Evolutionary conservation across 2,797 vertebrate species (phyloP).

Genomic region (Cottoperca gobio): DNA sequence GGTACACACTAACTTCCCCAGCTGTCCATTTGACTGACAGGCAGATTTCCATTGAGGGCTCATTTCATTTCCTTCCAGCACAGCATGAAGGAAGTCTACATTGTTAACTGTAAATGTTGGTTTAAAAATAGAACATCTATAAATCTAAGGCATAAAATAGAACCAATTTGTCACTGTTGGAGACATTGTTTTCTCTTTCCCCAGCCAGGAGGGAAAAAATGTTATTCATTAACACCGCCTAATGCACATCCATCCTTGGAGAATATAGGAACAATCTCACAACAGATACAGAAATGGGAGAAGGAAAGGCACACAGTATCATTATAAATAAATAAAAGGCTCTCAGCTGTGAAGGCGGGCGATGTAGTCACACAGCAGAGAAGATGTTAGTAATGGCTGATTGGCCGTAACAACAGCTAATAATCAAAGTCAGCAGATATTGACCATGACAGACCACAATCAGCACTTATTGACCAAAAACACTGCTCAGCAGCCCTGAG

Average conservation of each 20-base stretch:
- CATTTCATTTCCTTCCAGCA: constrained; percentile 59
- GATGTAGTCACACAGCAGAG: constrained; percentile 57
- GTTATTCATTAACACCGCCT: constrained; percentile 75
- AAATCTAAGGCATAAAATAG: constrained; percentile 71
- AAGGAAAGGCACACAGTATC: constrained; percentile 52
- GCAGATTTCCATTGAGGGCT: constrained; percentile 56
- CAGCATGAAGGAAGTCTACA: constrained; percentile 50
- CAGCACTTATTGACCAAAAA: constrained; percentile 75
- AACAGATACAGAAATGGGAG: constrained; percentile 63
- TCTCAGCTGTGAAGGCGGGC: constrained; percentile 65
- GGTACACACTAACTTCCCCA: constrained; percentile 51
- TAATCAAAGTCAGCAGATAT: constrained; percentile 81
- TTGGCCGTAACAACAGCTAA: constrained; percentile 79
- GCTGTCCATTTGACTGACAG: constrained; percentile 71
- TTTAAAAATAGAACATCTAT: constrained; percentile 79
- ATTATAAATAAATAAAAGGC: constrained; percentile 75
- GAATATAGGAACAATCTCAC: constrained; percentile 65
- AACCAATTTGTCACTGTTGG: constrained; percentile 75
- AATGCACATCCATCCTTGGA: constrained; percentile 73
- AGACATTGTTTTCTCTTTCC: constrained; percentile 67
- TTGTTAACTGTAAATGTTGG: constrained; percentile 51
- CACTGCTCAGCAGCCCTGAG: constrained; percentile 54
- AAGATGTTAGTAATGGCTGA: constrained; percentile 74
- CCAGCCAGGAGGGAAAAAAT: constrained; percentile 52
- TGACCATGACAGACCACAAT: constrained; percentile 80